These are phyloP conservation scores for Drosophila tropicalis DNA, from an alignment of 1,140 invertebrate genomes.

Conservation along the genomic window DNA sequence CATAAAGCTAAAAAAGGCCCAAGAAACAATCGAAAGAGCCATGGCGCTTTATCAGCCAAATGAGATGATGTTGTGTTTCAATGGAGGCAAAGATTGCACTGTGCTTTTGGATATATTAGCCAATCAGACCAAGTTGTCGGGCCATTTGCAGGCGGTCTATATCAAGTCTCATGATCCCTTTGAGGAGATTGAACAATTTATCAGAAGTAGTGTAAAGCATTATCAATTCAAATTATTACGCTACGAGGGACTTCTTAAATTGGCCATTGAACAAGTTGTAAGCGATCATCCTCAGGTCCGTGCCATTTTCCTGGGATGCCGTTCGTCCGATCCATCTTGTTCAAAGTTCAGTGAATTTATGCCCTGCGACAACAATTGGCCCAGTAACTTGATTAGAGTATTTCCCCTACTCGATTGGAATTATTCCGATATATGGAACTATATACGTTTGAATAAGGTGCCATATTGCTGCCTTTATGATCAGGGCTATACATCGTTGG, in stretches of 20 bases:
- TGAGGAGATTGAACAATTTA: slow-evolving; percentile 93
- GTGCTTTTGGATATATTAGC: slow-evolving; percentile 90
- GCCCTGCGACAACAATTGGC: slow-evolving; percentile 94
- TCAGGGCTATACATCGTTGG: slow-evolving; percentile 94
- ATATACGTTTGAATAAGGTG: slow-evolving; percentile 89
- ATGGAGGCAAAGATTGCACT: slow-evolving; percentile 99
- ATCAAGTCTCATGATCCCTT: slow-evolving; percentile 90
- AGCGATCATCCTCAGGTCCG: slow-evolving; percentile 87
- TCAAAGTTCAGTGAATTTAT: slow-evolving; percentile 54
- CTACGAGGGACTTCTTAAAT: slow-evolving; percentile 88
- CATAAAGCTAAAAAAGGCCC: slow-evolving; percentile 24
- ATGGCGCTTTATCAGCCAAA: slow-evolving; percentile 85
- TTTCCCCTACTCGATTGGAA: slow-evolving; percentile 95
- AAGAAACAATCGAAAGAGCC: slow-evolving; percentile 25
- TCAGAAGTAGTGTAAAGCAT: slow-evolving; percentile 87
- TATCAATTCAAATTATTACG: slow-evolving; percentile 90
- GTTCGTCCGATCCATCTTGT: slow-evolving; percentile 90
- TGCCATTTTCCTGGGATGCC: slow-evolving; percentile 94
- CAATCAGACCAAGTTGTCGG: slow-evolving; percentile 16
- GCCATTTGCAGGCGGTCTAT: slow-evolving; percentile 87
- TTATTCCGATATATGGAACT: slow-evolving; percentile 95
- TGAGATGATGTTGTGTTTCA: slow-evolving; percentile 95
- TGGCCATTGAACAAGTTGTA: slow-evolving; percentile 86
- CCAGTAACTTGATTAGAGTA: slow-evolving; percentile 90
- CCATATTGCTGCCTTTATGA: slow-evolving; percentile 96